Conservation (phyloP, 2,797 vertebrate genomes). For the Carcharodon carcharias region DNA sequence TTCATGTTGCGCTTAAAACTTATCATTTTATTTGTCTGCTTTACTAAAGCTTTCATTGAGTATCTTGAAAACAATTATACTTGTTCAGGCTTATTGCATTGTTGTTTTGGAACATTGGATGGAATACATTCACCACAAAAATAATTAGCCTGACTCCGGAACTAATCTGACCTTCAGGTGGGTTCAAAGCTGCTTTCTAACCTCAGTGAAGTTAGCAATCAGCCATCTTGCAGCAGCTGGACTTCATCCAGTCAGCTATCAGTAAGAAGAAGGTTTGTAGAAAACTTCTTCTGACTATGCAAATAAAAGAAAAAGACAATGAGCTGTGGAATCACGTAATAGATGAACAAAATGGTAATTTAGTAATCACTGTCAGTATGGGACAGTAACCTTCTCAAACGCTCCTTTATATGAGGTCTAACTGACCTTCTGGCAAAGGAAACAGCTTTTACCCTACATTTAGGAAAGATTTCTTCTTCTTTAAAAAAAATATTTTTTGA, state of each 20-base stretch:
- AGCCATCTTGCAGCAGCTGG: not conserved
- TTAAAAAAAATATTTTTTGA: not conserved
- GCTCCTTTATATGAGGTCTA: not conserved
- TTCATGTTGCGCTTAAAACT: not conserved
- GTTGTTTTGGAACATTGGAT: not conserved
- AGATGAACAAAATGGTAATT: not conserved
- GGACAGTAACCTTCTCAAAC: not conserved
- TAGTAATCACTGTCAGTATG: not conserved
- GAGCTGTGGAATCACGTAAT: not conserved
- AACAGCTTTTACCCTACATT: not conserved
- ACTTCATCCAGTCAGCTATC: not conserved
- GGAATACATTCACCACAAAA: not conserved
- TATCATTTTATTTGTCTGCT: not conserved
- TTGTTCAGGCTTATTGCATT: not conserved
- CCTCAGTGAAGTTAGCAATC: not conserved
- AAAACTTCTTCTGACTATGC: not conserved
- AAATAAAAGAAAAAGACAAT: not conserved
- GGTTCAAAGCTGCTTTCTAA: not conserved
- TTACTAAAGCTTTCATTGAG: not conserved
- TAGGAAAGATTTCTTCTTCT: not conserved
- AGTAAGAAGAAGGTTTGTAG: not conserved
- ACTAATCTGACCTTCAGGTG: not conserved
- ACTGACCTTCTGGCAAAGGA: not conserved
- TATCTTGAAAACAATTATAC: not conserved
- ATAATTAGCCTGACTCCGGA: not conserved